phyloP scores from a whole-genome alignment of 2,888 invertebrate genomes.

The Creontiades dilutus region DNA sequence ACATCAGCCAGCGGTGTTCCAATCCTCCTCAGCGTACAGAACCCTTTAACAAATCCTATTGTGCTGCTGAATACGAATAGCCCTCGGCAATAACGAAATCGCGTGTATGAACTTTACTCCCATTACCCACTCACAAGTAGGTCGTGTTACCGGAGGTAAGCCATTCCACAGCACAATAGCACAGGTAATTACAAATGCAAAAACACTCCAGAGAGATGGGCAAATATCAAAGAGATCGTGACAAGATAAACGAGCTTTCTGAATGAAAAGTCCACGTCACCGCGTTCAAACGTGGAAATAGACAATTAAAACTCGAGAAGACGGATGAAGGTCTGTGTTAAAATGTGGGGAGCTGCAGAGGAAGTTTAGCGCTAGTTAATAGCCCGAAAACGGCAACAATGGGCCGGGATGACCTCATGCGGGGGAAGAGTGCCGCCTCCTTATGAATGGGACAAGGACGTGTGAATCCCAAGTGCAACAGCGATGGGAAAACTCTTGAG shows the following conservation, averaged over 20 bases:
- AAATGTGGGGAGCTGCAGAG: constrained; percentile 16
- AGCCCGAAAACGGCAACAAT: constrained; percentile 29
- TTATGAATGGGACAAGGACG: constrained; percentile 18
- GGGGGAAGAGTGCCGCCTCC: constrained; percentile 2
- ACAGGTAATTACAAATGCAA: background rate
- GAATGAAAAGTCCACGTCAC: constrained; percentile 7
- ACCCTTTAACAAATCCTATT: too few species aligned
- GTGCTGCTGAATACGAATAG: too few species aligned
- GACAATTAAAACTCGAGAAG: constrained; percentile 24
- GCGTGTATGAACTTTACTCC: too few species aligned
- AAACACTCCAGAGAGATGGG: background rate
- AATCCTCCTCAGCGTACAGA: too few species aligned
- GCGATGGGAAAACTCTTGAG: constrained; percentile 26
- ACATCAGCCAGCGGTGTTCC: too few species aligned
- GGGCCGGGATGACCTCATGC: constrained; percentile 23
- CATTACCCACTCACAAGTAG: too few species aligned
- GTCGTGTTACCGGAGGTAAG: too few species aligned
- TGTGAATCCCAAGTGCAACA: constrained; percentile 31
- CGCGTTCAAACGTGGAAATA: constrained; percentile 18
- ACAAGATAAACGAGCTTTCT: constrained; percentile 16
- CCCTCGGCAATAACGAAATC: too few species aligned
- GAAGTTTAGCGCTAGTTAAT: constrained; percentile 9
- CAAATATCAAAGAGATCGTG: constrained; percentile 24
- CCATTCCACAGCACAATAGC: too few species aligned
- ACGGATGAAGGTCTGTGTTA: constrained; percentile 23